Evolutionary conservation across 2,888 invertebrate species (phyloP).

Genomic region (Stenichneumon culpator): DNA sequence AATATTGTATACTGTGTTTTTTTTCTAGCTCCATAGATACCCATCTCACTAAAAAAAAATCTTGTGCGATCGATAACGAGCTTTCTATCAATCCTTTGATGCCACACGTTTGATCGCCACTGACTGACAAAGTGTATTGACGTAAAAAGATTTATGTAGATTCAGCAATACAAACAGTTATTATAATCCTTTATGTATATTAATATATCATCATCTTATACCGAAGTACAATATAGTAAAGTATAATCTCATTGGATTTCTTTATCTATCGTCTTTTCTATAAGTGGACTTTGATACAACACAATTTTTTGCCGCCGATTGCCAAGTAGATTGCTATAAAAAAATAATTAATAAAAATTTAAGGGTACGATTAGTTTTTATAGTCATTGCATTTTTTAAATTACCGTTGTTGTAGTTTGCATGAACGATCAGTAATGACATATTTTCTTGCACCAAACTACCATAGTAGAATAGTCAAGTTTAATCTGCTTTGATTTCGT

Average conservation of each 20-base stretch:
- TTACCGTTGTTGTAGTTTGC: no score
- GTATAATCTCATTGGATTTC: no score
- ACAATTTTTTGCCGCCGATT: no score
- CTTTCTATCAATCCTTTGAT: background rate
- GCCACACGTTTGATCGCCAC: background rate
- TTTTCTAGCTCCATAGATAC: conserved; percentile 34
- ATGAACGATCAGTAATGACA: no score
- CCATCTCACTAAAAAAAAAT: conserved; percentile 40
- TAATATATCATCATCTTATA: no score
- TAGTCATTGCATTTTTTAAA: background rate
- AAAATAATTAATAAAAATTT: background rate
- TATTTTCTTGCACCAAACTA: no score
- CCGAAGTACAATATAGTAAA: no score
- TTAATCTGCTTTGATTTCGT: background rate
- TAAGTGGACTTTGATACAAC: no score
- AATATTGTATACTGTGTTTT: conserved; percentile 27
- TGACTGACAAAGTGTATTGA: background rate
- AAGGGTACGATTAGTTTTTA: background rate
- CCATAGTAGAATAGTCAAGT: background rate
- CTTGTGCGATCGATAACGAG: conserved; percentile 9
- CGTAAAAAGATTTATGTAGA: background rate
- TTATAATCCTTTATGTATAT: no score
- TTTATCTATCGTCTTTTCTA: no score
- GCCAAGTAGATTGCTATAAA: background rate
- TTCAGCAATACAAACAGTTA: no score